Conservation (phyloP, 2,797 vertebrate genomes). For the Acrossocheilus fasciatus region DNA sequence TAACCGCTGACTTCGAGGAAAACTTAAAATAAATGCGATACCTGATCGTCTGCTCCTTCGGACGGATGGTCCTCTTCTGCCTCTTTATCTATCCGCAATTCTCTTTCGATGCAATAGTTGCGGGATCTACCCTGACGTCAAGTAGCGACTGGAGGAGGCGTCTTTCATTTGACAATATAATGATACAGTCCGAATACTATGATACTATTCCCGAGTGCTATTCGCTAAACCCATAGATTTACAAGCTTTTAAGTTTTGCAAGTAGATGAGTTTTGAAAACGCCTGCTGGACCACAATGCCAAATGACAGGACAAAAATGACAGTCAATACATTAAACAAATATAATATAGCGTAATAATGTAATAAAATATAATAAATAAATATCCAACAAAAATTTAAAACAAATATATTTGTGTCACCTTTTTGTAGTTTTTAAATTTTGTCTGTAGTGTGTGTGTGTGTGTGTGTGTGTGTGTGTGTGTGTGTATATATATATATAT, state of each 20-base stretch:
- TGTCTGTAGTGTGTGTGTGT: too few species aligned
- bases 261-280: background rate
- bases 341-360: too few species aligned
- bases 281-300: background rate
- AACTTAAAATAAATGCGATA: slow-evolving; percentile 31
- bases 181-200: background rate
- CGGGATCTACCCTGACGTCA: slow-evolving; percentile 61
- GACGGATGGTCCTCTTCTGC: slow-evolving; percentile 34
- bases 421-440: background rate
- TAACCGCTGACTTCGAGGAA: background rate
- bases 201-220: background rate
- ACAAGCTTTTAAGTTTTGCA: background rate
- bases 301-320: background rate
- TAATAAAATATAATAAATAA: background rate
- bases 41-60: slow-evolving; percentile 54
- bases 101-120: slow-evolving; percentile 41
- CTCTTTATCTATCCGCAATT: slow-evolving; percentile 27
- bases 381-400: background rate
- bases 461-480: too few species aligned
- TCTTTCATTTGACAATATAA: slow-evolving; percentile 32
- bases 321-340: background rate
- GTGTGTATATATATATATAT: too few species aligned
- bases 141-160: slow-evolving; percentile 40
- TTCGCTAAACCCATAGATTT: background rate
- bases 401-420: background rate